Base-by-base conservation (phyloP, 2,113 vertebrate genomes). In the Urocolius indicus region DNA sequence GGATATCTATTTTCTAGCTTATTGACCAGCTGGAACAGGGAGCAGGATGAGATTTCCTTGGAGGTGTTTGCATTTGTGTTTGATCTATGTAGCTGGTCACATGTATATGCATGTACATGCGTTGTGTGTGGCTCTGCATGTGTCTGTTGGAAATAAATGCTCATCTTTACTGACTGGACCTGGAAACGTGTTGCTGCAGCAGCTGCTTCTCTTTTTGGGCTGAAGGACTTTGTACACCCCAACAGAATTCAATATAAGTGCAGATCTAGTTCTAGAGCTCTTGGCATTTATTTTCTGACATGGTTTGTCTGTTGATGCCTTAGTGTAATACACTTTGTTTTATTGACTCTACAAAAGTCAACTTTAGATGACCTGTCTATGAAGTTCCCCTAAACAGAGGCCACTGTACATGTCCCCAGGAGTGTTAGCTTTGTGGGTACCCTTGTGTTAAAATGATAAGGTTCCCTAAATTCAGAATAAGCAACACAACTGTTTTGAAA, bases 401-500 rank as follows among this genome's bases (percentile, higher is more conserved):
- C 43, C 23, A 20, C 19, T 5, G 8, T 58, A 8, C 34, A 3
- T 36, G 11, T 41, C n/a, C 3, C 13, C 17, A 51, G 43, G 29
- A 86, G 32, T 51, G 41, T 26, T 71, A 32, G 30, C 19, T 86
- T 82, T 58, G 22, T 52, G 51, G 26, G 12, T 75, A 48, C 20
- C 1, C 7, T 24, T 72, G 32, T 4, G 0, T 78, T 87, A 32
- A 73, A 69, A 24, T 30, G 3, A 18, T 12, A 32, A 21, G 4
- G 17, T 73, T 91, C 24, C 23, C 13, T 32, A 58, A 58, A 74
- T 41, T 76, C 3, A 8, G 38, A 22, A 29, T 79, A 63, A 61
- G 6, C 46, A 75, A 30, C 8, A 32, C 6, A 85, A 38, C 66
- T 7, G 36, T 85, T 66, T 82, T 76, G 10, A 62, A 76, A 57